Base-by-base conservation (phyloP, 2,888 invertebrate species). In the Harpagoxenus sublaevis region DNA sequence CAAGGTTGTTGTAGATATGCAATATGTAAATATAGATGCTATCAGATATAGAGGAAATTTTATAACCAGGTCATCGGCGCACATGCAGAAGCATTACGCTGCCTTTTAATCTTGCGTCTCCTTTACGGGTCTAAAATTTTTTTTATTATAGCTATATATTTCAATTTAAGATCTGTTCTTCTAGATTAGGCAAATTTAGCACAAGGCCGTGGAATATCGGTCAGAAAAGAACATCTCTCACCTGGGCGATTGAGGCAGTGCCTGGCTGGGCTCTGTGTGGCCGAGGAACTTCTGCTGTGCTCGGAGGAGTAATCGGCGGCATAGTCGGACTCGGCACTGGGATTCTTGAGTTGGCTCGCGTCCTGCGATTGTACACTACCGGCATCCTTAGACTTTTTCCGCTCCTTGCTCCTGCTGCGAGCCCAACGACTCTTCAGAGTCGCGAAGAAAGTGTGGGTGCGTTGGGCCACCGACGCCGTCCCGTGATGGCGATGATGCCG, bases 281-380 rank as follows among this genome's bases (percentile, higher is more conserved):
- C 97, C 55, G 95, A 95, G 28, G 96, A 96, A 91, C 96, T 97
- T 93, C 96, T 96, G 91, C 96, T 96, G 88, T 97, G 97, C 89
- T 97, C 97, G 0, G 98, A 98, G 91, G 98, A 98, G 92, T 97
- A 97, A 95, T 98, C 98, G 55, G 98, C 98, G 0, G 97, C 97
- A 95, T 97, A 97, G 92, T 97, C 97, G 12, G 97, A 95, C 83
- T 95, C 95, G 77, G 91, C 87, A 35, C 93, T 92, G 62, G 89
- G 85, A 77, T 91, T 91, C 75, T 90, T 96, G 88, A 97, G 97
- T 18, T 60, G 73, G 31, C 89, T 68, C 5, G 89, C 86, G 53
- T 92, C 92, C 84, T 92, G 90, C 15, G 84, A 31, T 93, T 84
- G 93, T 91, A 86, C 83, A 79, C 95, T 95, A 2, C 96, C 96